Base-by-base conservation (phyloP, 2,797 vertebrate genomes). In the Halcyon chelicuti region DNA sequence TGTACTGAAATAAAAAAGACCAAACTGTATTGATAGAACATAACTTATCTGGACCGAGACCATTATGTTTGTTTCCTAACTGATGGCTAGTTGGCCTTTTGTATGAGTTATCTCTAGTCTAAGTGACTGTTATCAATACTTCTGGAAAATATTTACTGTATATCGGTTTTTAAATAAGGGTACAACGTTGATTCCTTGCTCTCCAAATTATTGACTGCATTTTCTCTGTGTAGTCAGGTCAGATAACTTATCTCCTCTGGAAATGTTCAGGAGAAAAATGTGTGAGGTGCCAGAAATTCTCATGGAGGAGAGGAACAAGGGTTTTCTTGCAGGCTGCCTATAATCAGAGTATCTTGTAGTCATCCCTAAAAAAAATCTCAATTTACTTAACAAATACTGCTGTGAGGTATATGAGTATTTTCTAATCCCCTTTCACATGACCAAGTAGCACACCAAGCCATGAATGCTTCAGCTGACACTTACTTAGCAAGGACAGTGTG, bases 131-230 rank as follows among this genome's bases (percentile, higher is more conserved):
- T 73, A 57, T 33, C 44, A 31, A 66, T 58, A 49, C 15, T 49
- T 28, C 74, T 93, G 71, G 66, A 67, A 95, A 75, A 57, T 97
- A 77, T 88, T 97, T 96, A 96, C 86, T 94, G 60, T 96, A 70
- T 96, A 95, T 97, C 97, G 93, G 12, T 94, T 96, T 98, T 96
- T 95, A 96, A 97, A 97, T 97, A 97, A 97, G 94, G 93, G 57
- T 82, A 63, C 47, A 77, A 40, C 91, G 95, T 95, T 77, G 94
- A 97, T 97, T 96, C 82, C 65, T 80, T 91, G 39, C 71, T 96
- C 37, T 95, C 78, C 80, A 91, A 91, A 87, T 63, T 86, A 76
- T 66, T 80, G 80, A 63, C 90, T 91, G 22, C 14, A 42, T 16
- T 94, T 94, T 95, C 47, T 58, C 57, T 42, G 52, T 61, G 39